phyloP scores from a whole-genome alignment of 1,140 invertebrate genomes.

The Cherax quadricarinatus region DNA sequence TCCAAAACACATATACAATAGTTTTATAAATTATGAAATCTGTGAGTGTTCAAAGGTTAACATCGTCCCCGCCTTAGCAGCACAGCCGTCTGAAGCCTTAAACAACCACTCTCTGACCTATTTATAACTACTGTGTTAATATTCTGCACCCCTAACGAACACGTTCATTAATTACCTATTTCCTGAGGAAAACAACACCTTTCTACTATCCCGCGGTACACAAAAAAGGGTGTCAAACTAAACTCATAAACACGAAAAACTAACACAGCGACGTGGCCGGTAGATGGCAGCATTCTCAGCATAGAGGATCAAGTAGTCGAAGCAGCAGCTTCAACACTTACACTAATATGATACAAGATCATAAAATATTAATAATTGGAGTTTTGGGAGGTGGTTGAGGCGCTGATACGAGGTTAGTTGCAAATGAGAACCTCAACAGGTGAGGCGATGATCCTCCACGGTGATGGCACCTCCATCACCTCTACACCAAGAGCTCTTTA shows the following conservation, averaged over 20 bases:
- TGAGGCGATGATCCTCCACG: not conserved
- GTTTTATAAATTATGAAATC: too few relatives aligned
- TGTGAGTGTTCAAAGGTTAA: too few relatives aligned
- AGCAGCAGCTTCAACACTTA: not conserved
- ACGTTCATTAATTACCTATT: not conserved
- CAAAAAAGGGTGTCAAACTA: conserved; percentile 56
- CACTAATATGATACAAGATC: not conserved
- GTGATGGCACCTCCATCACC: conserved; percentile 34
- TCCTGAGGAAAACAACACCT: not conserved
- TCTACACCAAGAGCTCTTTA: not conserved
- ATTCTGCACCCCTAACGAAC: not conserved
- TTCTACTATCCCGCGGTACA: not conserved
- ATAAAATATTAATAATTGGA: not conserved
- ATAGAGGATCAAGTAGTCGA: not conserved
- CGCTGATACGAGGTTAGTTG: conserved; percentile 43
- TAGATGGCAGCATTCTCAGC: conserved; percentile 5
- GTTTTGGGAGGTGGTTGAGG: not conserved
- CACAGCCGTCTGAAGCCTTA: not conserved
- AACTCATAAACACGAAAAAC: not conserved
- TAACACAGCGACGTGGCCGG: not conserved
- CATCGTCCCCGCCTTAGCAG: too few relatives aligned
- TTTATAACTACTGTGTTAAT: not conserved
- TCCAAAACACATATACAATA: too few relatives aligned
- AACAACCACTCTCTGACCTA: not conserved
- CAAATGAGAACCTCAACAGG: conserved; percentile 61